These are phyloP conservation scores for Callaeas wilsoni DNA, from an alignment of 2,113 vertebrate genomes.

Conservation along the genomic window DNA sequence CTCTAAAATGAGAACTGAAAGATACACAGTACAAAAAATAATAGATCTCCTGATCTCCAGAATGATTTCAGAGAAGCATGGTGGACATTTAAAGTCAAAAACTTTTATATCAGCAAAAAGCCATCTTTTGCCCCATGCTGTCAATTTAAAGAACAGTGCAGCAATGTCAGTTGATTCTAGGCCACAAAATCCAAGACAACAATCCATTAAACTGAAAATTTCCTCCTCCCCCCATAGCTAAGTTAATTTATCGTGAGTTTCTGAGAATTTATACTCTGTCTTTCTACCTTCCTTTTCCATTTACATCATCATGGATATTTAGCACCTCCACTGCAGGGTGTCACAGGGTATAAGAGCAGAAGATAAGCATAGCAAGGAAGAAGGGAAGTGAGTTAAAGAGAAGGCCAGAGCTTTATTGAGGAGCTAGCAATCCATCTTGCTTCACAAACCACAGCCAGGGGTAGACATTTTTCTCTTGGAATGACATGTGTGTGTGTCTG, in stretches of 20 bases:
- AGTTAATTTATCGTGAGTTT: background rate
- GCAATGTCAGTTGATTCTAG: background rate
- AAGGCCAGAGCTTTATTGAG: background rate
- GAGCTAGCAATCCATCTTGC: constrained; percentile 2
- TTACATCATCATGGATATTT: background rate
- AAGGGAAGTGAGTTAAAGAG: background rate
- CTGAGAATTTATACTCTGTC: background rate
- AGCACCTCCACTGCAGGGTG: background rate
- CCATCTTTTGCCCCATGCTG: background rate
- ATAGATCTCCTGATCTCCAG: background rate
- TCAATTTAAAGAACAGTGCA: background rate
- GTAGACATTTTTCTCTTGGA: constrained; percentile 7
- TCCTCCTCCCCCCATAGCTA: background rate
- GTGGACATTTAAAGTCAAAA: background rate
- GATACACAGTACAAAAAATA: background rate
- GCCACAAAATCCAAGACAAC: background rate
- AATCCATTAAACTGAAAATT: background rate
- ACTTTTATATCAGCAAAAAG: background rate
- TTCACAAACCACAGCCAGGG: background rate
- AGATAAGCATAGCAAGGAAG: background rate
- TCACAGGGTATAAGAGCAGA: background rate
- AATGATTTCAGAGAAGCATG: background rate
- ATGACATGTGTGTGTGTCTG: background rate
- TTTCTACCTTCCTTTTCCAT: background rate
- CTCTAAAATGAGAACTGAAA: background rate